Evolutionary conservation across 2,797 vertebrate genomes (phyloP).

Genomic region (Champsocephalus esox): DNA sequence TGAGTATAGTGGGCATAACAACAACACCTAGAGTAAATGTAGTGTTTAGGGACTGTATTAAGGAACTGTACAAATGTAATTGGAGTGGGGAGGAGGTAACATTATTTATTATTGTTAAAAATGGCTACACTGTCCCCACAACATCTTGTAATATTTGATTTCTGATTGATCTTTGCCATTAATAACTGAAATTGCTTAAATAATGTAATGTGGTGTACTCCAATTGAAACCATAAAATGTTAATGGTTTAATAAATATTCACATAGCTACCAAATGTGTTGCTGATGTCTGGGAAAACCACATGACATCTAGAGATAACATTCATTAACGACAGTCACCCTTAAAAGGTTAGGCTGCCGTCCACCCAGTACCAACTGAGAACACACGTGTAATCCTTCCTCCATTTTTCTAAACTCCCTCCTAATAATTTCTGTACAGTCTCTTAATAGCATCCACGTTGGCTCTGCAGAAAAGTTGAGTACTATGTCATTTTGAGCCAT

Average conservation of each 20-base stretch:
- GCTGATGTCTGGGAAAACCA: not conserved
- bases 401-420: too few relatives aligned
- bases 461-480: too few relatives aligned
- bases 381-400: too few relatives aligned
- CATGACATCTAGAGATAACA: not conserved
- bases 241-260: not conserved
- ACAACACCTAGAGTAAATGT: conserved; percentile 5
- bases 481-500: too few relatives aligned
- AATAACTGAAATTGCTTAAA: not conserved
- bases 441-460: too few relatives aligned
- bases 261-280: not conserved
- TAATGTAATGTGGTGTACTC: not conserved
- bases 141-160: not conserved
- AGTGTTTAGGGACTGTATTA: conserved; percentile 17
- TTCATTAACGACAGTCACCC: not conserved
- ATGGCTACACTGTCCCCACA: too few relatives aligned
- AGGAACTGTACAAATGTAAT: not conserved
- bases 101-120: not conserved
- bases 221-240: not conserved
- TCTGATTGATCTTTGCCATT: not conserved
- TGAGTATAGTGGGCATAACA: conserved; percentile 11
- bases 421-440: too few relatives aligned
- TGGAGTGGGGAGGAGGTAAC: not conserved
- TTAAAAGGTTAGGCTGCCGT: not conserved
- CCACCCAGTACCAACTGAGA: not conserved